Percentiles rank a stretch among this genome's conserved stretches.
Conservation (phyloP, 2,888 invertebrate species). For the Eristalis arbustorum region DNA sequence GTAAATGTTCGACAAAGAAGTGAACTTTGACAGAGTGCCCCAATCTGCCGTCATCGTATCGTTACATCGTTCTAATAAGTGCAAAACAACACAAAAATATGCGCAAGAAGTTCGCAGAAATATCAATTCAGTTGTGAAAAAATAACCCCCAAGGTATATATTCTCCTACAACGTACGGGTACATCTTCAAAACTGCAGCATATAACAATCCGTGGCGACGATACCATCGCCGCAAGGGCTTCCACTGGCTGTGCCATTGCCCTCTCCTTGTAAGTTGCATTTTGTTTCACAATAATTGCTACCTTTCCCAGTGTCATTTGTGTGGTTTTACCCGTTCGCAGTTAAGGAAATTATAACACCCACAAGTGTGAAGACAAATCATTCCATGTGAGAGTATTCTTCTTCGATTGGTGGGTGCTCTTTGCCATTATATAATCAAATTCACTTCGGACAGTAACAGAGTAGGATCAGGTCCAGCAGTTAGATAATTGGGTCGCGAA, state of each 20-base stretch:
- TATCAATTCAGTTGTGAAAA: background rate
- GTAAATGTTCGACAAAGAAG: slow-evolving; percentile 23
- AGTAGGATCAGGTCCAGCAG: slow-evolving; percentile 2
- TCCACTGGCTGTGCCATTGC: slow-evolving; percentile 41
- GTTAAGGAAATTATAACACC: background rate
- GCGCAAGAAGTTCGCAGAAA: slow-evolving; percentile 31
- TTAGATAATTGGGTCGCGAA: slow-evolving; percentile 41
- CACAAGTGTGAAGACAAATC: background rate
- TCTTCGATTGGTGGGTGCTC: slow-evolving; percentile 4
- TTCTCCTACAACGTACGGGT: background rate
- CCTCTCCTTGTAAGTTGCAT: slow-evolving; percentile 34
- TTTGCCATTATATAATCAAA: slow-evolving; percentile 21
- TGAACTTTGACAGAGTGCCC: slow-evolving; percentile 27
- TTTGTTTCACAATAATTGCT: slow-evolving; percentile 4
- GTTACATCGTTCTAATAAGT: background rate
- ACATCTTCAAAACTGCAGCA: background rate
- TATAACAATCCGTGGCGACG: background rate
- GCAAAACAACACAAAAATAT: slow-evolving; percentile 17
- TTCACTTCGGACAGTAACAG: background rate
- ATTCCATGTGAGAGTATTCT: background rate
- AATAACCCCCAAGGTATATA: background rate
- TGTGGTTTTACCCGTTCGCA: background rate
- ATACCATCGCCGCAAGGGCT: slow-evolving; percentile 15
- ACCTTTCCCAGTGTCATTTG: background rate
- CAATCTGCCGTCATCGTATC: background rate